A percentile compares a stretch with the other conserved stretches of the same genome.
Conservation (phyloP, 2,797 vertebrate genomes). For the Lagocephalus sceleratus region DNA sequence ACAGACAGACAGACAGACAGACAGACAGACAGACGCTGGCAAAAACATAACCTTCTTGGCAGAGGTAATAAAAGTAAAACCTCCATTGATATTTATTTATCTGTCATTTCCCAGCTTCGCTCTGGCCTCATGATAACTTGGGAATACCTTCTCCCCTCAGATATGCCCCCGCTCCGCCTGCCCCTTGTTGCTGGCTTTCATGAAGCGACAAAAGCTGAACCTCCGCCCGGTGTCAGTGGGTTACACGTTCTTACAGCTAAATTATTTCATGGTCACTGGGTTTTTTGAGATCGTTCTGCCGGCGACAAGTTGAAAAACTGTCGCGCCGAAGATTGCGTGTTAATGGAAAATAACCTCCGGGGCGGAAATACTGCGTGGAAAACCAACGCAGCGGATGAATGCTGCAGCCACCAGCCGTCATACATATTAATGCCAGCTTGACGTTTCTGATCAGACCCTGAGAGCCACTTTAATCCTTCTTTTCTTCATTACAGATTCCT, state of each 20-base stretch:
- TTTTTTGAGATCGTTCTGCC: constrained; percentile 14
- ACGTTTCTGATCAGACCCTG: constrained; percentile 12
- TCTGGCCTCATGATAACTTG: too few species aligned
- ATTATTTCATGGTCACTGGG: constrained; percentile 27
- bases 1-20: too few species aligned
- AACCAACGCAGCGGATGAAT: not conserved
- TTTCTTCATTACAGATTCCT: constrained; percentile 5
- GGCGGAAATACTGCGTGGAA: constrained; percentile 3
- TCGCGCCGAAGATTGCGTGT: not conserved
- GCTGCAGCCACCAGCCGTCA: not conserved
- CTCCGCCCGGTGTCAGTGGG: not conserved
- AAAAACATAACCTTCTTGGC: too few species aligned
- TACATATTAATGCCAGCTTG: constrained; percentile 24
- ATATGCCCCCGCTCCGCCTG: not conserved
- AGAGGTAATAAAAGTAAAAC: too few species aligned
- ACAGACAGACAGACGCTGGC: too few species aligned
- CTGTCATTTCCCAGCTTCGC: too few species aligned
- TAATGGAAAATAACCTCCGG: constrained; percentile 3
- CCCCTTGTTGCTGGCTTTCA: constrained; percentile 3
- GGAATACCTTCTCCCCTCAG: too few species aligned
- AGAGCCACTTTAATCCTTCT: constrained; percentile 12
- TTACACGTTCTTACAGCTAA: constrained; percentile 9
- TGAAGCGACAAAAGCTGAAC: constrained; percentile 20
- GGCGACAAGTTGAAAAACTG: not conserved
- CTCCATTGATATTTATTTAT: too few species aligned